Evolutionary conservation across 2,888 invertebrate genomes (phyloP).

Genomic region (Zele albiditarsus): DNA sequence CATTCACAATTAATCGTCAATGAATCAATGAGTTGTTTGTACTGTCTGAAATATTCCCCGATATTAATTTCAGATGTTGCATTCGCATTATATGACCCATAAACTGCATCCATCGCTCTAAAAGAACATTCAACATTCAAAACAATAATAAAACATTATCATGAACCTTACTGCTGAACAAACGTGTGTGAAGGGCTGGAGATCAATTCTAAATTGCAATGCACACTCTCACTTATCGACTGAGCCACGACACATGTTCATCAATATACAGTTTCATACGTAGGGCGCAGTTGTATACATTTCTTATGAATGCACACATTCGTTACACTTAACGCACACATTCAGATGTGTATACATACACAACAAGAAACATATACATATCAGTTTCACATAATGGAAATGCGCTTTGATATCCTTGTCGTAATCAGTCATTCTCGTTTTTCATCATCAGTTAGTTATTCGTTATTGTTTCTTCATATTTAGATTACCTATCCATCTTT

Average conservation of each 20-base stretch:
- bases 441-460: neutral
- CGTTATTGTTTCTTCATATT: neutral
- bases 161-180: no score
- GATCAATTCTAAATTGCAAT: no score
- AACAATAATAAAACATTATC: no score
- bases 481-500: neutral
- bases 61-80: slow-evolving; percentile 54
- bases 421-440: neutral
- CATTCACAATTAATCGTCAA: slow-evolving; percentile 38
- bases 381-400: slow-evolving; percentile 5
- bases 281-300: neutral
- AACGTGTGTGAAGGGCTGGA: no score
- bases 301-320: neutral
- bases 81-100: slow-evolving; percentile 54
- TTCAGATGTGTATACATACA: neutral
- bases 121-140: neutral
- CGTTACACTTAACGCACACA: neutral
- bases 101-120: slow-evolving; percentile 57
- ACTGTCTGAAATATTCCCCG: slow-evolving; percentile 58
- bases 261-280: neutral
- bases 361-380: neutral
- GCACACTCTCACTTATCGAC: neutral
- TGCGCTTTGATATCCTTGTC: neutral
- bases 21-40: slow-evolving; percentile 43
- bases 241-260: neutral